phyloP scores from a whole-genome alignment of 2,888 invertebrate species.

The Lepidochrysops patricia region DNA sequence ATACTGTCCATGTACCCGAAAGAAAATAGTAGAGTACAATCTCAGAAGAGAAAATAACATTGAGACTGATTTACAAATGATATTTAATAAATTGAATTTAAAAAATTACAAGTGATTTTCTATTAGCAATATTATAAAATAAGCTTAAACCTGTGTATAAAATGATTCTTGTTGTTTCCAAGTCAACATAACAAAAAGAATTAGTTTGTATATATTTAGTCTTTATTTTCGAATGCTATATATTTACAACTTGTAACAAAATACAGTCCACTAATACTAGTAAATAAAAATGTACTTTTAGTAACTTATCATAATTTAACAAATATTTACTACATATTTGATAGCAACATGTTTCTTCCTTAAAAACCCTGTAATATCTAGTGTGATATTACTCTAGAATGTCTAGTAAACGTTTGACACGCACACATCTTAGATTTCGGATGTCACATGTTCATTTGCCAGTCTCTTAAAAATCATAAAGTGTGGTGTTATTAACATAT shows the following conservation, averaged over 20 bases:
- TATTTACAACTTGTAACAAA: conserved; percentile 54
- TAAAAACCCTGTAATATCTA: neutral
- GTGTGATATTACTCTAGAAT: neutral
- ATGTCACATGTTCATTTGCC: neutral
- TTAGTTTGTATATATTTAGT: conserved; percentile 22
- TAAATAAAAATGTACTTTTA: conserved; percentile 50
- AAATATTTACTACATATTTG: conserved; percentile 13
- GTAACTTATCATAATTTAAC: conserved; percentile 26
- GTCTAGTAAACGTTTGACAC: neutral
- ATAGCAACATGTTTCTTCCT: conserved; percentile 1
- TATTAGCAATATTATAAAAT: no score
- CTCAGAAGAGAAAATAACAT: neutral
- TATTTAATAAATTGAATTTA: neutral
- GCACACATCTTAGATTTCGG: neutral
- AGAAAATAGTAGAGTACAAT: conserved; percentile 33
- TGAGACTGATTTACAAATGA: neutral
- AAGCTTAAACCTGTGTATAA: no score
- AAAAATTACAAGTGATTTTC: neutral
- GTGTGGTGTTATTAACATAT: no score
- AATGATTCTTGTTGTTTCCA: no score
- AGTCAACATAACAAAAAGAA: neutral
- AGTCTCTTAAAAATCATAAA: neutral
- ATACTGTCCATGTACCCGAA: conserved; percentile 40
- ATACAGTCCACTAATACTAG: conserved; percentile 37
- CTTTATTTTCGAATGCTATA: conserved; percentile 34